Conservation (phyloP, 2,797 vertebrate species). For the Catamblyrhynchus diadema region DNA sequence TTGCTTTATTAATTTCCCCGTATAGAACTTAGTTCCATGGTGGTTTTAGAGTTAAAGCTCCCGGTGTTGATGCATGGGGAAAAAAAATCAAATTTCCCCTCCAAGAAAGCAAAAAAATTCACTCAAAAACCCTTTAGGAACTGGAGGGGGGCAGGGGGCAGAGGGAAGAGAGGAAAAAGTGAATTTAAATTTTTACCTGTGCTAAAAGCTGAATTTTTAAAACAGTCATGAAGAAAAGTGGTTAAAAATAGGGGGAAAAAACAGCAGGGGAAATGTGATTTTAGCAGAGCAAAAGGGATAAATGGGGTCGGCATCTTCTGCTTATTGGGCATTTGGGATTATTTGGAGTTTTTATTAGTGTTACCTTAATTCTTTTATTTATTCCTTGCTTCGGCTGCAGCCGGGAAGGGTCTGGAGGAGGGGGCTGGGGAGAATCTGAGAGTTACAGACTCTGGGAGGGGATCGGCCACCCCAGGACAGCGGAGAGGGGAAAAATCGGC, state of each 20-base stretch:
- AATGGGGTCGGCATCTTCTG: neutral
- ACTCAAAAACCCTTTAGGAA: neutral
- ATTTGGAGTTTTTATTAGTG: neutral
- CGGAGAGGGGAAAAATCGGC: neutral
- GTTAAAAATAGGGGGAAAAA: neutral
- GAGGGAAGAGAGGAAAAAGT: accelerated
- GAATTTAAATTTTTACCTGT: neutral
- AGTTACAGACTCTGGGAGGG: neutral
- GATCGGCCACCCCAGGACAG: neutral
- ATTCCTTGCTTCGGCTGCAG: neutral
- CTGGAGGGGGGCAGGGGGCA: accelerated
- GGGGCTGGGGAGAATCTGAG: neutral
- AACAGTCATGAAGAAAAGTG: neutral
- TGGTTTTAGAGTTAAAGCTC: neutral
- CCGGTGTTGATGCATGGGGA: neutral
- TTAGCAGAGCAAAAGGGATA: neutral
- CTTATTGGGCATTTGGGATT: neutral
- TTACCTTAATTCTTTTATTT: neutral
- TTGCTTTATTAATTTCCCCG: accelerated
- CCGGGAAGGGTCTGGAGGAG: neutral
- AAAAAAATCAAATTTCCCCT: neutral
- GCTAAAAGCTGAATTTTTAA: neutral
- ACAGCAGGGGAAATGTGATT: accelerated
- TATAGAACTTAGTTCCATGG: neutral
- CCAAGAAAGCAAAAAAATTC: too few relatives aligned